Evolutionary conservation across 2,113 vertebrate species (phyloP).

Genomic region (Trogon surrucura): DNA sequence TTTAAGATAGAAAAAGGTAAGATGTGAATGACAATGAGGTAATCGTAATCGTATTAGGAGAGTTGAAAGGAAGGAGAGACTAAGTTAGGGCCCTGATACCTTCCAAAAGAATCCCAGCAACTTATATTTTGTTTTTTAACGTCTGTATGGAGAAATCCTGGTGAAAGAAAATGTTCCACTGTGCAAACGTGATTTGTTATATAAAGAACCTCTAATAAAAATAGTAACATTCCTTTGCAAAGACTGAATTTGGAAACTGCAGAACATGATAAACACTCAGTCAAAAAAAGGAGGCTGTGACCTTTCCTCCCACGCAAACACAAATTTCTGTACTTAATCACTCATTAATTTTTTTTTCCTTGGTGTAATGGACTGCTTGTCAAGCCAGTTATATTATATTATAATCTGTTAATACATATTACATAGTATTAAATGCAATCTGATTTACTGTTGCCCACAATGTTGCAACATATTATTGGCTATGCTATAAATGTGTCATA

Average conservation of each 20-base stretch:
- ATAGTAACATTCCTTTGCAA: conserved; percentile 38
- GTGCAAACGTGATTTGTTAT: conserved; percentile 24
- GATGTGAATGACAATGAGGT: background rate
- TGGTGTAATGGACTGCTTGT: background rate
- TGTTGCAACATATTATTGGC: background rate
- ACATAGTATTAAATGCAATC: background rate
- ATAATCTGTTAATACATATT: background rate
- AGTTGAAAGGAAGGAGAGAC: background rate
- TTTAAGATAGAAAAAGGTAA: background rate
- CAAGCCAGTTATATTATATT: background rate
- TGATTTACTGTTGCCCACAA: background rate
- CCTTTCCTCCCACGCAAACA: background rate
- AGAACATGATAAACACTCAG: background rate
- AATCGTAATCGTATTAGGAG: background rate
- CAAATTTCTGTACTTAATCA: background rate
- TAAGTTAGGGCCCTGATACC: background rate
- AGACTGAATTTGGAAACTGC: conserved; percentile 12
- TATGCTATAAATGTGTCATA: background rate
- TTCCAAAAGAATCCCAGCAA: background rate
- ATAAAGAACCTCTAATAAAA: conserved; percentile 41
- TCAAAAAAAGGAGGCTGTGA: background rate
- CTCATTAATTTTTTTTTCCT: background rate
- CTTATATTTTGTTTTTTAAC: background rate
- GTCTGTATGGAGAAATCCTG: background rate
- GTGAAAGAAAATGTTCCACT: conserved; percentile 17